phyloP scores from a whole-genome alignment of 2,888 invertebrate genomes.

The Trachelus stipa region DNA sequence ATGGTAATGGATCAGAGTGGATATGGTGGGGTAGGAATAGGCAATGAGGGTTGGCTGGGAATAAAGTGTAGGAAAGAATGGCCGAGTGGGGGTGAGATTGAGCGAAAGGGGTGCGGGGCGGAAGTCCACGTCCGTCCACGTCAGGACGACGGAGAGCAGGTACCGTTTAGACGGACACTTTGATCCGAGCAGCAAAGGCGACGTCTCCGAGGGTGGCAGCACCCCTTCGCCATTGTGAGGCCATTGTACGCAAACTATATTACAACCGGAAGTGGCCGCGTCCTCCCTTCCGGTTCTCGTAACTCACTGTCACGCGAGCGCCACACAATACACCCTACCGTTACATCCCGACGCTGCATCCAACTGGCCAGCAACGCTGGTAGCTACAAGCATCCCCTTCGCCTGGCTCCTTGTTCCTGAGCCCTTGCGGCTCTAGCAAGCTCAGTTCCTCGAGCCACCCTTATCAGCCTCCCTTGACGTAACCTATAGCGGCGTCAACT shows the following conservation, averaged over 20 bases:
- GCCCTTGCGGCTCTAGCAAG: no score
- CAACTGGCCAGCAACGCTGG: no score
- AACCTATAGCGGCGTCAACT: no score
- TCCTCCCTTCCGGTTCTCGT: constrained; percentile 64
- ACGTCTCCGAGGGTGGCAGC: constrained; percentile 37
- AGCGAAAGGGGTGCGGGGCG: no score
- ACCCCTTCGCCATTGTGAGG: constrained; percentile 59
- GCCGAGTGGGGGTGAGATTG: no score
- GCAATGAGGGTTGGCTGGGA: neutral
- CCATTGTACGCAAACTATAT: constrained; percentile 65
- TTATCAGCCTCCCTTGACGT: no score
- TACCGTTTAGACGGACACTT: constrained; percentile 52
- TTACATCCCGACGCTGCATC: constrained; percentile 9
- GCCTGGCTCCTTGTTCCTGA: no score
- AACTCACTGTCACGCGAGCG: constrained; percentile 63
- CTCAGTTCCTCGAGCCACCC: no score
- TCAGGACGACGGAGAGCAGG: constrained; percentile 8
- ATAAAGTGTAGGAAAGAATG: neutral
- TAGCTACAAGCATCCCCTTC: no score
- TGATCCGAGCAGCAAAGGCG: constrained; percentile 56
- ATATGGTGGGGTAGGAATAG: neutral
- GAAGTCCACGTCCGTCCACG: no score
- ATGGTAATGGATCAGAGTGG: no score
- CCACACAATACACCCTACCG: constrained; percentile 37
- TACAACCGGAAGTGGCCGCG: constrained; percentile 65